These are phyloP conservation scores for Malurus splendens DNA, from an alignment of 2,797 vertebrate genomes.

Conservation along the genomic window DNA sequence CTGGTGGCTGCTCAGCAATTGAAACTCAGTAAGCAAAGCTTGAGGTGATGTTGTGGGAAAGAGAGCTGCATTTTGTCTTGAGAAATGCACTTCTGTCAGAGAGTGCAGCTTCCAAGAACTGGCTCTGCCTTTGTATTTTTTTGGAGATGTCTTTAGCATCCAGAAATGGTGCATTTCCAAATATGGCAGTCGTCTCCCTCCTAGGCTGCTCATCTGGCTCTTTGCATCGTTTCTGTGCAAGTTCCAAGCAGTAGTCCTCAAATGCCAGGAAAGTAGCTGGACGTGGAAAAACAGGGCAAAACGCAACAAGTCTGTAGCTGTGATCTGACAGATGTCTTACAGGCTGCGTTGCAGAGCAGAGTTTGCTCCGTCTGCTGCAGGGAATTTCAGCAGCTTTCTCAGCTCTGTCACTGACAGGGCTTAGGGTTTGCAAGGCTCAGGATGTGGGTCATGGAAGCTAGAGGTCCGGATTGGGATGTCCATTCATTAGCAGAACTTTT, in stretches of 20 bases:
- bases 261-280: conserved; percentile 51
- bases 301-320: background rate
- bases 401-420: background rate
- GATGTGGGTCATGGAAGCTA: rapidly evolving
- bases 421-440: background rate
- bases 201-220: background rate
- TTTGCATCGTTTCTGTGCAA: background rate
- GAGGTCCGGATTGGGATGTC: background rate
- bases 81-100: background rate
- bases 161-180: conserved; percentile 40
- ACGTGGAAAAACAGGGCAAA: background rate
- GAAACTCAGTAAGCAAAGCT: background rate
- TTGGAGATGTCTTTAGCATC: background rate
- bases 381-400: background rate
- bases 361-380: background rate
- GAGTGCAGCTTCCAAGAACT: background rate
- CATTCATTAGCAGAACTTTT: background rate
- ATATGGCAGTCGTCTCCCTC: conserved; percentile 9
- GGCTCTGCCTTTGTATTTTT: background rate
- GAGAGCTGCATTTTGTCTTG: background rate
- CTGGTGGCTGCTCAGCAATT: background rate
- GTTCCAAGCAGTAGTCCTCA: conserved; percentile 15
- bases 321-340: background rate
- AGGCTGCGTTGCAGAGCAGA: background rate
- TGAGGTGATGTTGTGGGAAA: background rate